These are phyloP conservation scores for Notiomystis cincta DNA, from an alignment of 2,113 vertebrate species.

Conservation along the genomic window DNA sequence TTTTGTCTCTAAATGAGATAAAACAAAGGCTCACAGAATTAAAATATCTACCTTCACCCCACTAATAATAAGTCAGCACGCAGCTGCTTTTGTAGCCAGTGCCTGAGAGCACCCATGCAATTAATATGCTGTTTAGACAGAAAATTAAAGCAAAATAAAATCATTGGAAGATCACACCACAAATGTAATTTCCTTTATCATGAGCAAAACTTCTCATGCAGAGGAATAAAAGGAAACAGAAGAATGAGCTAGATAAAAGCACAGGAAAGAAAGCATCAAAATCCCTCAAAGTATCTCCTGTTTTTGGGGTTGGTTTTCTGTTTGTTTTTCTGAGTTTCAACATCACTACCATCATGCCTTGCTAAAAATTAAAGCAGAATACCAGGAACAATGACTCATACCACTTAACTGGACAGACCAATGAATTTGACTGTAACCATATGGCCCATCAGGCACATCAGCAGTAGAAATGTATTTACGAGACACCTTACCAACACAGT, in stretches of 20 bases:
- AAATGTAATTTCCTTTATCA: neutral
- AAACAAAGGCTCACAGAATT: constrained; percentile 73
- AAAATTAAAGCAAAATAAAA: neutral
- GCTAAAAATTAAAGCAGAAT: neutral
- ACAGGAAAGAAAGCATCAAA: constrained; percentile 69
- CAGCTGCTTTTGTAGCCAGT: neutral
- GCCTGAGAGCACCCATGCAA: neutral
- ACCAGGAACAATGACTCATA: neutral
- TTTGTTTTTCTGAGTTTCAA: constrained; percentile 51
- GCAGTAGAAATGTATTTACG: neutral
- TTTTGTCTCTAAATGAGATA: constrained; percentile 83
- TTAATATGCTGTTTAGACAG: neutral
- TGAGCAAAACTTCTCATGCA: neutral
- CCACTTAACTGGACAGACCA: neutral
- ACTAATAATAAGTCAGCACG: neutral
- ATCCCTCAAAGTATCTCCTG: constrained; percentile 93
- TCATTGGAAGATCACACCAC: neutral
- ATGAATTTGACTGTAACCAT: neutral
- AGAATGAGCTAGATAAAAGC: constrained; percentile 55
- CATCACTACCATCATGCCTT: neutral
- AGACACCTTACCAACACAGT: constrained; percentile 90
- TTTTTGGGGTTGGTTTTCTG: constrained; percentile 63
- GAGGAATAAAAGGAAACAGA: constrained; percentile 36
- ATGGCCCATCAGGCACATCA: neutral
- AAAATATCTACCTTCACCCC: neutral